Base-by-base conservation (phyloP, 1,140 invertebrate species). In the Drosophila prosaltans region DNA sequence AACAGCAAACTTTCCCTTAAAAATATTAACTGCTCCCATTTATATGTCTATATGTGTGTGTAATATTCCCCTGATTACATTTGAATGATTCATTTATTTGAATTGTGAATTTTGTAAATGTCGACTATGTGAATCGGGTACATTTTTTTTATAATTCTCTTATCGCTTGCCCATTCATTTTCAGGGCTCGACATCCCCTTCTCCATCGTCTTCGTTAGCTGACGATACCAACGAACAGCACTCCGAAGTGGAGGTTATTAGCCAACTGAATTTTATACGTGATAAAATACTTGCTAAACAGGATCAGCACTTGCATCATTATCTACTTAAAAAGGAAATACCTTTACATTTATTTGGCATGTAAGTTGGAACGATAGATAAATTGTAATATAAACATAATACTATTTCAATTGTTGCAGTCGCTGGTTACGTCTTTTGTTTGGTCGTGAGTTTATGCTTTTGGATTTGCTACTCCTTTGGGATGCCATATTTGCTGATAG, bases 331-430 rank as follows among this genome's bases (percentile, higher is more conserved):
- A 65, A 93, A 96, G 77, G 95, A 96, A 76, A 96, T 97, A 75
- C 94, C 96, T 39, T 94, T 96, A 81, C 95, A 97, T 82, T 93
- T 97, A 30, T 97, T 96, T 93, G 96, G 96, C 74, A 97, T 97
- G 96, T 97, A 92, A 94, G 95, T 94, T 66, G 7, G 26, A 26
- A 21, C 8, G 9, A 24, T 1, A 30, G 41, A 11, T 32, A 26
- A 16, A 32, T 24, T n/a, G 11, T 28, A 11, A 7, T 3, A 65
- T 32, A 39, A 30, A 4, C 40, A 67, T 48, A 67, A 62, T 8
- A 41, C 59, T 48, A 1, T 21, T 16, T 39, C 59, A 57, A 43
- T 54, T 88, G 40, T 92, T 93, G 0, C 92, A 97, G 96, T 72
- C 95, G 96, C 1, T 97, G 96, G 96, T 91, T 97, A 9, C 93